Evolutionary conservation across 2,888 invertebrate species (phyloP).

Genomic region (Drosophila conformis): DNA sequence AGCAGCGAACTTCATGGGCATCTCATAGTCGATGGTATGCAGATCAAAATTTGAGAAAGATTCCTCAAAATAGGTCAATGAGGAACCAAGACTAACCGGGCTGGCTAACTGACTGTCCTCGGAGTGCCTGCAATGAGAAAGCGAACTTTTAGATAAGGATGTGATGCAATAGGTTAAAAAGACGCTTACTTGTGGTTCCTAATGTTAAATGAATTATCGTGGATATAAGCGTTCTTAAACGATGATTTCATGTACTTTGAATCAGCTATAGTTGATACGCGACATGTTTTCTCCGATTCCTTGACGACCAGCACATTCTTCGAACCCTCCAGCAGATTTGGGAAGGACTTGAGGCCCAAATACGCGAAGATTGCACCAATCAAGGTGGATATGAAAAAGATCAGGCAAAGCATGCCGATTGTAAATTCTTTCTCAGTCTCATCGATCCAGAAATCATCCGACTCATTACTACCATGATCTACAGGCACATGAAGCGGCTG

Average conservation of each 20-base stretch:
- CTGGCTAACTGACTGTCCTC: slow-evolving; percentile 40
- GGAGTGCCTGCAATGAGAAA: slow-evolving; percentile 31
- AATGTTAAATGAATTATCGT: not conserved
- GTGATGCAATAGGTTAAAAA: not conserved
- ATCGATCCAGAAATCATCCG: slow-evolving; percentile 58
- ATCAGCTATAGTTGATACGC: slow-evolving; percentile 75
- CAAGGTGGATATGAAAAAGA: slow-evolving; percentile 70
- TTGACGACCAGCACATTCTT: slow-evolving; percentile 79
- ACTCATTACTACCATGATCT: fast-evolving
- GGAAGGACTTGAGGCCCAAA: slow-evolving; percentile 76
- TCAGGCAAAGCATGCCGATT: slow-evolving; percentile 75
- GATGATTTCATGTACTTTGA: slow-evolving; percentile 48
- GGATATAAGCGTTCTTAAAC: slow-evolving; percentile 18
- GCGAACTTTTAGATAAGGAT: not conserved
- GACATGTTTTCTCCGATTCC: slow-evolving; percentile 66
- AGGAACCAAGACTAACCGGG: slow-evolving; percentile 40
- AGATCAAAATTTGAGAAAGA: slow-evolving; percentile 33
- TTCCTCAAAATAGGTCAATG: slow-evolving; percentile 59
- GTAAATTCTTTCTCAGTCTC: slow-evolving; percentile 75
- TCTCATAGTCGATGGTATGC: slow-evolving; percentile 63
- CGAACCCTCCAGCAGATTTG: slow-evolving; percentile 80
- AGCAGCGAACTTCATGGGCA: slow-evolving; percentile 55
- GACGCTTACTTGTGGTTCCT: slow-evolving; percentile 18
- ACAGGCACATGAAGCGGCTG: slow-evolving; percentile 77
- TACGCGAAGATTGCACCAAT: slow-evolving; percentile 77